phyloP scores from a whole-genome alignment of 2,888 invertebrate species.

The Trilocha varians region DNA sequence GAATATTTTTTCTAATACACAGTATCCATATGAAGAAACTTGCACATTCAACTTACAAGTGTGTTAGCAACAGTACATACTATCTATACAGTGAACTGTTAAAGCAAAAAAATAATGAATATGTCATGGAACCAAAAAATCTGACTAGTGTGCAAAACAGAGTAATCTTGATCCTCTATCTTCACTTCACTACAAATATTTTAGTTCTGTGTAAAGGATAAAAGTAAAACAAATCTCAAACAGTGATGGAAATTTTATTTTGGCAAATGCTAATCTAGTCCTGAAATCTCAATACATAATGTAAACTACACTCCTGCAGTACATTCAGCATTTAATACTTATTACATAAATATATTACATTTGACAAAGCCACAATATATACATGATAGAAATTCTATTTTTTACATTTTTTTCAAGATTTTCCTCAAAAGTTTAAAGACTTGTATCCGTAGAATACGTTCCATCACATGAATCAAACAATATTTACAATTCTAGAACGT shows the following conservation, averaged over 20 bases:
- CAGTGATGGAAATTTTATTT: slow-evolving; percentile 71
- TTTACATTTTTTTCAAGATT: background rate
- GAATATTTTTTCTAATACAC: too few species aligned
- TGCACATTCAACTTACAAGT: too few species aligned
- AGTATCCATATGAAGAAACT: too few species aligned
- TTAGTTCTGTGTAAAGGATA: too few species aligned
- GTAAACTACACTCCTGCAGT: slow-evolving; percentile 44
- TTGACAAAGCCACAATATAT: slow-evolving; percentile 10
- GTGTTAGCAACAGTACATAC: too few species aligned
- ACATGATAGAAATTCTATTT: background rate
- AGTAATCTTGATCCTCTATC: too few species aligned
- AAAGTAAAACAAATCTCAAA: slow-evolving; percentile 28
- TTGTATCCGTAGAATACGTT: slow-evolving; percentile 3
- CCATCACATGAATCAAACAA: slow-evolving; percentile 1
- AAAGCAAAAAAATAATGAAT: too few species aligned
- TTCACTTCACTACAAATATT: too few species aligned
- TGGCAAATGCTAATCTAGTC: slow-evolving; percentile 70
- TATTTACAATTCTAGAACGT: background rate
- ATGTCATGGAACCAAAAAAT: too few species aligned
- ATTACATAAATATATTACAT: slow-evolving; percentile 35
- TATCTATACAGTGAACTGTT: too few species aligned
- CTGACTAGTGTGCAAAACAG: too few species aligned
- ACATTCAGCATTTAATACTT: slow-evolving; percentile 9
- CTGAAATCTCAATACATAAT: slow-evolving; percentile 59
- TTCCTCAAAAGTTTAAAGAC: background rate